These are phyloP conservation scores for Parasteatoda lunata DNA, from an alignment of 2,888 invertebrate genomes.

Conservation along the genomic window DNA sequence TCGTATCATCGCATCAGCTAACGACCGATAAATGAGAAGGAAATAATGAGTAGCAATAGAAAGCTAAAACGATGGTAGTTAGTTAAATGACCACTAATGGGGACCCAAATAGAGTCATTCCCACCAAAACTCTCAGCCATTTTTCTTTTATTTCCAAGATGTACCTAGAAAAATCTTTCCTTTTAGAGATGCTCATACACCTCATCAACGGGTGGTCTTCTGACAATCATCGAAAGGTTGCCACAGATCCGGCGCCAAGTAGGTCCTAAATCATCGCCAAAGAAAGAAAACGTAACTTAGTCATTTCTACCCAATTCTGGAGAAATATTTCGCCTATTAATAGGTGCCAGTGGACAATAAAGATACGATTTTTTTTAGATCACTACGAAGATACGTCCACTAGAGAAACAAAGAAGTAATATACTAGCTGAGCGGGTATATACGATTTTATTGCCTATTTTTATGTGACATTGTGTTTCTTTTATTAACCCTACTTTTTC, in stretches of 20 bases:
- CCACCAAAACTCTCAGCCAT: not conserved
- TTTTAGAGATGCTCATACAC: not conserved
- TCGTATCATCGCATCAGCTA: not conserved
- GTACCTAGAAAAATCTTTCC: not conserved
- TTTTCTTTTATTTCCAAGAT: not conserved
- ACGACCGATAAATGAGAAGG: not conserved
- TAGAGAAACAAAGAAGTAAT: conserved; percentile 4
- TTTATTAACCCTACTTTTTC: not conserved
- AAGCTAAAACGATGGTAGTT: conserved; percentile 3
- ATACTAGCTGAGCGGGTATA: too few relatives aligned
- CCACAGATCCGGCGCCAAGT: conserved; percentile 23
- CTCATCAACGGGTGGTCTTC: conserved; percentile 29
- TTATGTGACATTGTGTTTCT: not conserved
- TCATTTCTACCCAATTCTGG: conserved; percentile 4
- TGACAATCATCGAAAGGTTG: not conserved
- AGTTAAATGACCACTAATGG: conserved; percentile 8
- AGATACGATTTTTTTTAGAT: conserved; percentile 14
- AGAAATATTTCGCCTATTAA: conserved; percentile 38
- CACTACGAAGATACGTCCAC: not conserved
- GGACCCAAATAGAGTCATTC: conserved; percentile 12
- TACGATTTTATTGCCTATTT: not conserved
- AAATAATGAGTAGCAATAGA: not conserved
- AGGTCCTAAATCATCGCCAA: conserved; percentile 28
- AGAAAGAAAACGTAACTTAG: not conserved
- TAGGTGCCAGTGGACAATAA: conserved; percentile 30